Conservation (phyloP, 2,888 invertebrate species). For the Automeris io region DNA sequence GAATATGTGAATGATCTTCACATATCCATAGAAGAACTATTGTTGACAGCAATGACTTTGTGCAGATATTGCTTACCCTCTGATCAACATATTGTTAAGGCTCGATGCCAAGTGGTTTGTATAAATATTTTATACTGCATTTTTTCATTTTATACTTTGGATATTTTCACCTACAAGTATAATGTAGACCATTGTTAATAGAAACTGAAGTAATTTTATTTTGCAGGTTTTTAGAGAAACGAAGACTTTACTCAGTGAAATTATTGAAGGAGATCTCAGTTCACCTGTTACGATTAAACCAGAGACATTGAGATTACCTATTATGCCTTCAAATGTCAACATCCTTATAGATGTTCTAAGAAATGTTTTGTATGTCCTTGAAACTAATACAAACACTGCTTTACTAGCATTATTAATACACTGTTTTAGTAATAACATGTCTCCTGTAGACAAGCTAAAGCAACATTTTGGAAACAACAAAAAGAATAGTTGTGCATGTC, state of each 20-base stretch:
- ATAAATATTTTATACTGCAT: background rate
- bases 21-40: slow-evolving; percentile 55
- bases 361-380: slow-evolving; percentile 79
- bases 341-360: slow-evolving; percentile 78
- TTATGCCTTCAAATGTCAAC: slow-evolving; percentile 67
- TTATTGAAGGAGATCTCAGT: slow-evolving; percentile 58
- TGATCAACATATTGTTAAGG: slow-evolving; percentile 68
- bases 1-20: slow-evolving; percentile 51
- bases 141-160: background rate
- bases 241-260: slow-evolving; percentile 58
- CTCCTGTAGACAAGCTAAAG: slow-evolving; percentile 44
- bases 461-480: slow-evolving; percentile 35
- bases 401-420: slow-evolving; percentile 74
- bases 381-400: slow-evolving; percentile 81
- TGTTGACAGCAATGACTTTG: slow-evolving; percentile 63
- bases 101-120: slow-evolving; percentile 73
- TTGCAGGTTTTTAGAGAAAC: slow-evolving; percentile 73
- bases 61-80: slow-evolving; percentile 52
- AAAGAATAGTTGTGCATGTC: slow-evolving; percentile 36
- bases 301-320: slow-evolving; percentile 49
- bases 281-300: slow-evolving; percentile 56
- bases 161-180: background rate
- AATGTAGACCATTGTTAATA: background rate
- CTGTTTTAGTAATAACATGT: slow-evolving; percentile 46
- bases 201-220: slow-evolving; percentile 8